Percentiles rank a stretch among this genome's conserved stretches.
These are phyloP conservation scores for Lepus oiostolus DNA, from an alignment of 2,797 vertebrate genomes.

Conservation along the genomic window DNA sequence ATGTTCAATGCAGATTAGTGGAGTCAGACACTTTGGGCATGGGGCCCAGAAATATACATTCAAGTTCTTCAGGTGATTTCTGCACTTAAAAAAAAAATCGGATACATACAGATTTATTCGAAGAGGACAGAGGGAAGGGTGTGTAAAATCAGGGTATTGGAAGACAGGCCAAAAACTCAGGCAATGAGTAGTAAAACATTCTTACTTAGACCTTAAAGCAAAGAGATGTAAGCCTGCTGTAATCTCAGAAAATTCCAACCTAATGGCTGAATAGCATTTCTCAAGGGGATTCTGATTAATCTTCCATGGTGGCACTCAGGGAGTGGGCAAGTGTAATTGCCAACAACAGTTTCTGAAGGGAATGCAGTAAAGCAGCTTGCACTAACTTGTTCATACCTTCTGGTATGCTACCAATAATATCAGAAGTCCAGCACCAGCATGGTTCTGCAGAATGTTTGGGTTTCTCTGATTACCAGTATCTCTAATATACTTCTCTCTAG, in stretches of 20 bases:
- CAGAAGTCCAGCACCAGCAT: neutral
- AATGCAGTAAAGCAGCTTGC: neutral
- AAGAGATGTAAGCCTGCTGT: neutral
- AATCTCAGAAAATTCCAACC: neutral
- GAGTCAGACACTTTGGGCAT: neutral
- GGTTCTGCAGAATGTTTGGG: neutral
- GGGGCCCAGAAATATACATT: neutral
- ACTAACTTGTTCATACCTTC: neutral
- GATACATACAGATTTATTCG: neutral
- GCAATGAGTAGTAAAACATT: neutral
- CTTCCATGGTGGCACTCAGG: neutral
- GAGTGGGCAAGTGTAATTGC: neutral
- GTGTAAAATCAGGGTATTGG: conserved; percentile 4
- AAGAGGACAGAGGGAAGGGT: conserved; percentile 23
- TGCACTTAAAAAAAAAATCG: neutral
- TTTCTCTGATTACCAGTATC: neutral
- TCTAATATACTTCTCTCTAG: neutral
- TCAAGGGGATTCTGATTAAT: neutral
- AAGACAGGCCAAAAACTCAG: neutral
- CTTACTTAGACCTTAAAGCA: neutral
- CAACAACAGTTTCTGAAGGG: neutral
- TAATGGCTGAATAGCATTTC: neutral
- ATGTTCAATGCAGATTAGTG: neutral
- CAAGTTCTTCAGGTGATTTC: neutral
- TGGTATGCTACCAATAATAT: too few species aligned